Base-by-base conservation (phyloP, 2,113 vertebrate species). In the Ia io region DNA sequence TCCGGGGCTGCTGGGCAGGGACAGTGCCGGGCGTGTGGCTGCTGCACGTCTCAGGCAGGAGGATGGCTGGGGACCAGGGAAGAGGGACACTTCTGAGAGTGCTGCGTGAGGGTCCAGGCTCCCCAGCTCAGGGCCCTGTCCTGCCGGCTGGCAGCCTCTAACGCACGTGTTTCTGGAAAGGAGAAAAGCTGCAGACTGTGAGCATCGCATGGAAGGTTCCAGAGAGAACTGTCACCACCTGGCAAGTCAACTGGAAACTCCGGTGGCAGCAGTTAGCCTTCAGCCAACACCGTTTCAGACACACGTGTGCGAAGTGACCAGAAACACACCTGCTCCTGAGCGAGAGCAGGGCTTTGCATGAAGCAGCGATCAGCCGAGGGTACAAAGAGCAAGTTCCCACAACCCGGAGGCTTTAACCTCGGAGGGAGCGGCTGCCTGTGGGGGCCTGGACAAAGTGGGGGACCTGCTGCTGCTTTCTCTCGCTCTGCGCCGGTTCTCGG, bases 281-380 rank as follows among this genome's bases (percentile, higher is more conserved):
- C 65, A 30, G 3, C 7, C 44, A 59, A 53, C 13, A 85, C 69
- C 12, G 13, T 18, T 71, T 25, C 61, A 78, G 77, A 82, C 53
- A 37, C 13, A 74, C 35, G 63, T 82, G 69, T 49, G 71, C 40
- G n/a, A 78, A 91, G 83, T 83, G 82, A 91, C 91, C 93, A 93
- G 47, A 90, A 89, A 79, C 91, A 79, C 44, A 40, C 51, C 86
- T 59, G 44, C 79, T 90, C 32, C 49, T 79, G 69, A 53, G 69
- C 87, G 80, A 8, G 56, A 23, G 59, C 23, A 23, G 56, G 53
- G 53, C 56, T 25, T 23, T 25, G 56, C 23, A 1, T 25, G 1
- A 59, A 59, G 56, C 59, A 25, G 53, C 8, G 5, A 56, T 17
- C 18, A 22, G 53, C 51, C 53, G 20, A 91, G 74, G 25, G 35